A percentile compares a stretch with the other conserved stretches of the same genome.
Evolutionary conservation across 2,797 vertebrate species (phyloP).

Genomic region (Mallotus villosus): DNA sequence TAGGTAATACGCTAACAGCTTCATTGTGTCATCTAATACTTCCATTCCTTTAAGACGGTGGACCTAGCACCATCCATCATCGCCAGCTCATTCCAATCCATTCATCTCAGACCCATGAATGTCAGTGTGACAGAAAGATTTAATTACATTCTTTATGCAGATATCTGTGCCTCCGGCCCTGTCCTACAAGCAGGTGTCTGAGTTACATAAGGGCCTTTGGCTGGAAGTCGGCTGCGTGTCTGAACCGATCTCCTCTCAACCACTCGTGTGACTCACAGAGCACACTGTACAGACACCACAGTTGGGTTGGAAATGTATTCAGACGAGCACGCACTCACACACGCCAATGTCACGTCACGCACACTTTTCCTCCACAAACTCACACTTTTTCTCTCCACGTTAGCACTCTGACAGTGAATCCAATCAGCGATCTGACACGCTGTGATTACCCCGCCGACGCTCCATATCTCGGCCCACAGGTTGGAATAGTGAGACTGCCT

Average conservation of each 20-base stretch:
- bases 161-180: not conserved
- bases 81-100: not conserved
- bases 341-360: not conserved
- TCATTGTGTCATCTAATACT: not conserved
- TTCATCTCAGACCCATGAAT: not conserved
- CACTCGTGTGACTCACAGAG: constrained; percentile 27
- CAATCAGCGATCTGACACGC: not conserved
- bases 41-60: too few species aligned
- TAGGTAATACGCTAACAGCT: not conserved
- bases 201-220: constrained; percentile 17
- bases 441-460: not conserved
- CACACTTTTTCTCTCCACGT: constrained; percentile 8
- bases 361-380: constrained; percentile 11
- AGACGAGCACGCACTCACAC: constrained; percentile 3
- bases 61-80: not conserved
- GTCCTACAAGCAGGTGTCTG: constrained; percentile 2
- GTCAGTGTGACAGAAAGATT: not conserved
- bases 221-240: constrained; percentile 34
- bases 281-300: constrained; percentile 19
- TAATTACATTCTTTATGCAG: not conserved
- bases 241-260: constrained; percentile 39
- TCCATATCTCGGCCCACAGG: not conserved
- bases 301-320: constrained; percentile 33
- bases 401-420: not conserved
- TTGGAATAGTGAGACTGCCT: not conserved